These are phyloP conservation scores for Euura lappo DNA, from an alignment of 1,140 invertebrate species.

Conservation along the genomic window DNA sequence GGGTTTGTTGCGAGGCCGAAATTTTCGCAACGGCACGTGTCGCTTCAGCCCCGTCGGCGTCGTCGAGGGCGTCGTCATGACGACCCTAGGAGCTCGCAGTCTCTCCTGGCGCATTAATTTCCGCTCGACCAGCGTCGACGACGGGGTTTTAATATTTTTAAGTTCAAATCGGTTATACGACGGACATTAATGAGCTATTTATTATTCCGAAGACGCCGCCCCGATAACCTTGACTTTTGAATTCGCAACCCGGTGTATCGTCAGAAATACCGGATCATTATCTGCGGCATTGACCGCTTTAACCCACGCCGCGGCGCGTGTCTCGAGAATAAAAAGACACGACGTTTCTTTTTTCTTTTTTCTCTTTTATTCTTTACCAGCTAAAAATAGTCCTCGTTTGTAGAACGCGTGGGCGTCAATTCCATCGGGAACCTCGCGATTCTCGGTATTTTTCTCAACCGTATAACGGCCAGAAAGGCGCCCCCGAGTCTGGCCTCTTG, in stretches of 20 bases:
- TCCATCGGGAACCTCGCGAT: not conserved
- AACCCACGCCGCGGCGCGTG: slow-evolving; percentile 5
- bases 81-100: not conserved
- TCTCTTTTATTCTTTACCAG: not conserved
- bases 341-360: not conserved
- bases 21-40: not conserved
- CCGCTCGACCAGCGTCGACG: not conserved
- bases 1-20: not conserved
- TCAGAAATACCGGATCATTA: not conserved
- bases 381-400: too few relatives aligned
- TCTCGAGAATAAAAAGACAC: not conserved
- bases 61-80: slow-evolving; percentile 6
- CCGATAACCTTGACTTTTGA: not conserved
- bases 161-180: not conserved
- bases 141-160: not conserved
- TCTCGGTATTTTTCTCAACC: not conserved
- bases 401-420: not conserved
- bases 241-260: not conserved
- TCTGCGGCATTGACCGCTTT: not conserved
- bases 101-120: not conserved
- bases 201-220: too few relatives aligned
- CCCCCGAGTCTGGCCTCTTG: not conserved
- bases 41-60: not conserved
- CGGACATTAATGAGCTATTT: too few relatives aligned
- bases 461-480: not conserved